Evolutionary conservation across 2,888 invertebrate genomes (phyloP), one percentile per base, ranked within the genome.

Genomic region (Galeopsomyia nigrocyanea): DNA sequence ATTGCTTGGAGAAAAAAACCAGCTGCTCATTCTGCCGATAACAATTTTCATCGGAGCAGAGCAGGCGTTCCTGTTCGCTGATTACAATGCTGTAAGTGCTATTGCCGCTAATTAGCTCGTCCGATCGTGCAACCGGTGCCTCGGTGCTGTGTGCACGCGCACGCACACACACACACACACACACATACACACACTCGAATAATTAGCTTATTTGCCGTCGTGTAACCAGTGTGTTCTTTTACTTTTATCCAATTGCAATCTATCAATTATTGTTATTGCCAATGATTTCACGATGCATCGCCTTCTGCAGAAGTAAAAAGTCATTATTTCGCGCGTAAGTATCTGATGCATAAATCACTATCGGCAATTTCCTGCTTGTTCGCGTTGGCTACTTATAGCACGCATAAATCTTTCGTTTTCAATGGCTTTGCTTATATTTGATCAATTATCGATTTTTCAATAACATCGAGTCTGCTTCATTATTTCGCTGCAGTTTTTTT

Each of bases 21-120:
- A 96, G 87, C 87, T 96, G 75, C 88, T 98, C 47, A 89, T 98
- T 77, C 88, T 97, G 68, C 97, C 97, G 0, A 92, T 98, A 55
- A 97, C 96, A 0, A 92, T 97, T 79, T 98, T 97, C 87, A 96
- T 96, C 77, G 97, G 98, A 0, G 91, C 97, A 31, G 97, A 97
- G 82, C 97, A 97, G 86, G 97, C 96, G 0, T 97, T 96, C 83
- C 90, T 96, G 82, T 93, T 94, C 0, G 96, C 96, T 47, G 94
- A 94, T 83, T 94, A 91, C 77, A 94, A 92, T 7, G 92, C 93
- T 77, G 94, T 93, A 86, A 88, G 89, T 87, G 76, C 49, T 61
- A 71, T 61, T 39, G 14, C 9, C 58, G 19, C 13, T 58, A 64
- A 64, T 58, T 55, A 68, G 19, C 31, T 56, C 49, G 39, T 39